Evolutionary conservation across 2,888 invertebrate genomes (phyloP).

Genomic region (Metopia argyrocephala): DNA sequence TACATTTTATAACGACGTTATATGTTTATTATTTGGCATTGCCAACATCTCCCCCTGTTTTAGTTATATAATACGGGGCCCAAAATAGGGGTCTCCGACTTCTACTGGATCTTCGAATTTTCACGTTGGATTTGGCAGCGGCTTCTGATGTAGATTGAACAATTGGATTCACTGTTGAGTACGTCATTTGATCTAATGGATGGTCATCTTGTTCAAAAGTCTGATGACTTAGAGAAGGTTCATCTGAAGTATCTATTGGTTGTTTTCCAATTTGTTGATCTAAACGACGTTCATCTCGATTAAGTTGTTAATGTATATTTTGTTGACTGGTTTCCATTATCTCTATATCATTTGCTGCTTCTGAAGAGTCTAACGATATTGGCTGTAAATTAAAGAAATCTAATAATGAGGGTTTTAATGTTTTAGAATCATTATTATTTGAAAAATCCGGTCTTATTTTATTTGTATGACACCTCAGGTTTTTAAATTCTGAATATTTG

Average conservation of each 20-base stretch:
- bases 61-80: not conserved
- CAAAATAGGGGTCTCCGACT: not conserved
- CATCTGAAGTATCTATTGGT: not conserved
- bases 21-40: not conserved
- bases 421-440: not conserved
- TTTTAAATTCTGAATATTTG: not conserved
- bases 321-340: too few relatives aligned
- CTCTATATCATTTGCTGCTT: too few relatives aligned
- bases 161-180: not conserved
- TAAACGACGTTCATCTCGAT: too few relatives aligned
- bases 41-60: conserved; percentile 2
- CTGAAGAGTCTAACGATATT: too few relatives aligned
- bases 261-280: too few relatives aligned
- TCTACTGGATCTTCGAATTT: conserved; percentile 8
- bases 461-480: conserved; percentile 4
- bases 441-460: not conserved
- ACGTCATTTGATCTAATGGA: not conserved
- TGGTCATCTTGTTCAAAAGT: not conserved
- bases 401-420: too few relatives aligned
- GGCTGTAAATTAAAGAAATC: conserved; percentile 5
- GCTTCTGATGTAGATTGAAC: not conserved
- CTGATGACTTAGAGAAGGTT: not conserved
- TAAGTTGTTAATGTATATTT: too few relatives aligned
- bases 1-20: too few relatives aligned
- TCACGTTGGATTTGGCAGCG: not conserved